Evolutionary conservation across 1,140 invertebrate species (phyloP).

Genomic region (Capitella teleta): DNA sequence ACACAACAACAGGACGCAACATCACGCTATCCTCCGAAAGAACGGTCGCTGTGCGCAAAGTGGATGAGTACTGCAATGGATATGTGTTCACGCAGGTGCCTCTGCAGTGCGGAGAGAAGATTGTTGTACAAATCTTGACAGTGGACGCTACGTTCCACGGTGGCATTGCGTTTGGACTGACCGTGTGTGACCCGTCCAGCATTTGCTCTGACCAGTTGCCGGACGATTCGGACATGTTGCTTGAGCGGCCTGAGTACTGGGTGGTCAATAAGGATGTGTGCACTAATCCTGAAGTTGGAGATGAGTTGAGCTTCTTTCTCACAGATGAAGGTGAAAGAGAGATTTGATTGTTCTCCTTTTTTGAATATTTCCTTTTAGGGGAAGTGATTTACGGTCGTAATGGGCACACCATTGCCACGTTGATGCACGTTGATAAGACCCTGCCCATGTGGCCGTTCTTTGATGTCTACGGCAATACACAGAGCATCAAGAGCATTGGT

Average conservation of each 20-base stretch:
- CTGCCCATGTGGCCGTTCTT: conserved; percentile 81
- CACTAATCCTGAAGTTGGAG: conserved; percentile 65
- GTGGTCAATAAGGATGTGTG: conserved; percentile 88
- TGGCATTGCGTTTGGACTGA: conserved; percentile 79
- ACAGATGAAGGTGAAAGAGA: conserved; percentile 53
- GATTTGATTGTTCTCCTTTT: too few relatives aligned
- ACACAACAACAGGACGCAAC: conserved; percentile 66
- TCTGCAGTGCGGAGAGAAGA: conserved; percentile 68
- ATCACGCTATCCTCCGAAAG: conserved; percentile 58
- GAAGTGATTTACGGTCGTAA: conserved; percentile 84
- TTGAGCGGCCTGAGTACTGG: conserved; percentile 95
- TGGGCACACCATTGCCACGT: conserved; percentile 61
- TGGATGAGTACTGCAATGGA: conserved; percentile 83
- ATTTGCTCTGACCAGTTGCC: conserved; percentile 65
- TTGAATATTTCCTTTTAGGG: conserved; percentile 49
- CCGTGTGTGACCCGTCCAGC: conserved; percentile 75
- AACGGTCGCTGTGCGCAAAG: conserved; percentile 64
- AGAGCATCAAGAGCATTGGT: conserved; percentile 65
- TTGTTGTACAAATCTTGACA: conserved; percentile 58
- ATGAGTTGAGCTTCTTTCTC: conserved; percentile 81
- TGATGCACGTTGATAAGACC: conserved; percentile 89
- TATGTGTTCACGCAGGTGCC: conserved; percentile 85
- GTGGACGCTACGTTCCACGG: conserved; percentile 78
- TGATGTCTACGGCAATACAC: conserved; percentile 88
- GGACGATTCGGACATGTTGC: conserved; percentile 78